Base-by-base conservation (phyloP, 2,797 vertebrate genomes). In the Diplodus sargus region DNA sequence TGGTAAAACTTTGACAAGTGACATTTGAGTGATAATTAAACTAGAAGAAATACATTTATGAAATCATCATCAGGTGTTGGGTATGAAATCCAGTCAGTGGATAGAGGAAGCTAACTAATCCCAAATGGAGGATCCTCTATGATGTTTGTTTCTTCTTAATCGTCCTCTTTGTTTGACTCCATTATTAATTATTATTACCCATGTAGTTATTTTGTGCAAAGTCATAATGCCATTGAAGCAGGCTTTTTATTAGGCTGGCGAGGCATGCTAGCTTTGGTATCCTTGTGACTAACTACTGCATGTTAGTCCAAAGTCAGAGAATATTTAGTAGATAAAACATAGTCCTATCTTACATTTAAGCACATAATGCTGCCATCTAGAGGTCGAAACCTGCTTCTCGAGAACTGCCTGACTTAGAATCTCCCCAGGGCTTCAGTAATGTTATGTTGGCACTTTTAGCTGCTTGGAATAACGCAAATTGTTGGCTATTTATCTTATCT, bases 301-400 rank as follows among this genome's bases (percentile, higher is more conserved):
- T 63, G 20, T 22, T 22, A 4, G 20, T 10, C 28, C 20, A 39
- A 13, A 39, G 34, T 39, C 34, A 39, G 34, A 49, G 18, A 52
- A 39, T 14, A 25, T 52, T 13, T 59, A 17, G 15, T 17, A 56
- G 4, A n/a, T 28, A 53, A n/a, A 53, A 42, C 25, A 42, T 7
- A 48, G 15, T 70, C 13, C 39, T 8, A 23, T 63, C 23, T 14
- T 43, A 51, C 1, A 3, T 8, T 59, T 63, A 60, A 43, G 34
- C n/a, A 25, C 6, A 8, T 30, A 45, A 60, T 42, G 60, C 60
- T 85, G 81, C 71, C 74, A 81, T 65, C 74, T 87, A 64, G 49
- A 70, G 82, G 76, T 73, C 14, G 17, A 54, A 63, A 68, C 4
- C 0, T 58, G 16, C n/a, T n/a, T 10, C 20, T 22, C 8, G 56